phyloP scores from a whole-genome alignment of 2,797 vertebrate species.

The Catharus ustulatus region DNA sequence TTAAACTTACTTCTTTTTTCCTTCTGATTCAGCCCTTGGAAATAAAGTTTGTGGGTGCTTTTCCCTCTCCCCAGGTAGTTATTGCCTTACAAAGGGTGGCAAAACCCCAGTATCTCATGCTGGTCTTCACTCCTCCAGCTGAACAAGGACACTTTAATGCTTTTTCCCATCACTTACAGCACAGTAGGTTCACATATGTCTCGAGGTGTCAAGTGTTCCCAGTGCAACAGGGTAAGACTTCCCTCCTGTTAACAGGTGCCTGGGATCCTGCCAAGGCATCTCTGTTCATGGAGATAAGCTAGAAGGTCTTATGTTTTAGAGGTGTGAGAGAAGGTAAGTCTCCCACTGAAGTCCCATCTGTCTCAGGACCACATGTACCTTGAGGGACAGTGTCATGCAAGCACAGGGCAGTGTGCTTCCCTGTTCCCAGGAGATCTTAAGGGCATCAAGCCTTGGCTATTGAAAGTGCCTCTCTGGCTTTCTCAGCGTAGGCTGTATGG shows the following conservation, averaged over 20 bases:
- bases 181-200: not conserved
- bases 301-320: not conserved
- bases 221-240: not conserved
- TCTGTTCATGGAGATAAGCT: not conserved
- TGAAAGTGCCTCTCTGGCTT: not conserved
- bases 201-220: not conserved
- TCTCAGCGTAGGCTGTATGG: not conserved
- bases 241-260: not conserved
- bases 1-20: not conserved
- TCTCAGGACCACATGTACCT: not conserved
- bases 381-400: not conserved
- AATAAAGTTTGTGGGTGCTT: not conserved
- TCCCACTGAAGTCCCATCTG: not conserved
- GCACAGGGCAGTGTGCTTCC: accelerated
- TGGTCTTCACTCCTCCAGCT: not conserved
- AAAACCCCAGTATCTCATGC: not conserved
- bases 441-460: not conserved
- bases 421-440: not conserved
- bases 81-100: not conserved
- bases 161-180: not conserved
- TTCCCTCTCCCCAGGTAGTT: not conserved
- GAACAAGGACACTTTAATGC: not conserved
- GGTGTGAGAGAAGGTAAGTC: not conserved
- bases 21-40: not conserved
- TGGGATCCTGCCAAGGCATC: not conserved